Conservation (phyloP, 2,888 invertebrate species). For the Caenorhabditis angaria region DNA sequence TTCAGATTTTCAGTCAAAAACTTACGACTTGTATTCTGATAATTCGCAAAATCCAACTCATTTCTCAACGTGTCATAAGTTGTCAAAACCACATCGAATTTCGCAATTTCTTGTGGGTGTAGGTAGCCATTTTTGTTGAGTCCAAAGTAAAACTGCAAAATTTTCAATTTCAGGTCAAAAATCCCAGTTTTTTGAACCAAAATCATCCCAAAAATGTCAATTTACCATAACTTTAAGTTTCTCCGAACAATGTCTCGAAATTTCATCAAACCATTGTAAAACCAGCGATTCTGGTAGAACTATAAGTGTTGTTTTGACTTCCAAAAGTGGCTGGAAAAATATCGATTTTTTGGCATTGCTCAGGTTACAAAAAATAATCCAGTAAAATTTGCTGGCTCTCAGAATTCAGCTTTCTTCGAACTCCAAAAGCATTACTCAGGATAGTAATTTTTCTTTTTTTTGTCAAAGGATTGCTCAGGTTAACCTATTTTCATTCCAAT, state of each 20-base stretch:
- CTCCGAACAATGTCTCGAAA: constrained; percentile 65
- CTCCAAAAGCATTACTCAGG: no score
- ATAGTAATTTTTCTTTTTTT: no score
- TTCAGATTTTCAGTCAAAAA: no score
- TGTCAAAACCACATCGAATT: constrained; percentile 81
- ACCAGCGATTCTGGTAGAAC: constrained; percentile 80
- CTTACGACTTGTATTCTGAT: neutral
- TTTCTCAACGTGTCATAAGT: constrained; percentile 79
- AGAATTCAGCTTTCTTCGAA: no score
- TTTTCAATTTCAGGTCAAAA: neutral
- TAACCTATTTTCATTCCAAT: no score
- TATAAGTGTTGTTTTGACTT: constrained; percentile 77
- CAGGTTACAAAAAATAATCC: no score
- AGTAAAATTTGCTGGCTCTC: no score
- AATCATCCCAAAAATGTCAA: neutral
- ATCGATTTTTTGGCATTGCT: no score
- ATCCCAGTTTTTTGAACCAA: neutral
- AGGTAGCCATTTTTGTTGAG: constrained; percentile 48
- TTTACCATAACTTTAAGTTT: constrained; percentile 59
- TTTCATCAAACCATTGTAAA: constrained; percentile 81
- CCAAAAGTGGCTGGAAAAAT: neutral
- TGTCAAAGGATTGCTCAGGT: no score
- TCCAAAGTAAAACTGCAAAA: constrained; percentile 52
- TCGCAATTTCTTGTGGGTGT: constrained; percentile 75
- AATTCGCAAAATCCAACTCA: constrained; percentile 78